Evolutionary conservation across 2,797 vertebrate genomes (phyloP).

Genomic region (Melopsittacus undulatus): DNA sequence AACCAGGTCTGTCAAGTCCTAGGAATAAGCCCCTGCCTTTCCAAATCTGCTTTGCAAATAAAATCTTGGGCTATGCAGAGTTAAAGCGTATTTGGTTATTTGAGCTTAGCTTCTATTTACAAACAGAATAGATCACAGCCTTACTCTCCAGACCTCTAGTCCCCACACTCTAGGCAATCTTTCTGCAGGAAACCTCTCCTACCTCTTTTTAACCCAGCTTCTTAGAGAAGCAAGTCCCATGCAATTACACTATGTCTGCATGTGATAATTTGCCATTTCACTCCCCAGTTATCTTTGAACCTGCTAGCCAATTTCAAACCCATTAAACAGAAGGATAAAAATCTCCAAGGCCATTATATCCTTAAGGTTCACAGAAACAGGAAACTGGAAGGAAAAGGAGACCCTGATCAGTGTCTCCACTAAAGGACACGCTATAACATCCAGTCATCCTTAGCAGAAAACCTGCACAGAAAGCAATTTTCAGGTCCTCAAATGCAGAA

Average conservation of each 20-base stretch:
- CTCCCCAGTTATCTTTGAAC: not conserved
- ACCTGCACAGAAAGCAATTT: not conserved
- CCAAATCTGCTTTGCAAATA: not conserved
- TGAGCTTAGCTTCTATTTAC: not conserved
- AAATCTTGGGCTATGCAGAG: not conserved
- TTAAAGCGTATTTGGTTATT: not conserved
- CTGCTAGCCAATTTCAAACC: not conserved
- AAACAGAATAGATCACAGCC: not conserved
- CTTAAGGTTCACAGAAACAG: not conserved
- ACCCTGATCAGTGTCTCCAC: not conserved
- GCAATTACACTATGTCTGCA: not conserved
- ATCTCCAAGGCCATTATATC: not conserved
- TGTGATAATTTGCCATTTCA: not conserved
- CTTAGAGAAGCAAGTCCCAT: not conserved
- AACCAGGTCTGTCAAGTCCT: not conserved
- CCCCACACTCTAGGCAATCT: not conserved
- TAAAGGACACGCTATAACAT: not conserved
- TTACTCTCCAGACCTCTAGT: not conserved
- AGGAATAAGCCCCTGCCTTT: not conserved
- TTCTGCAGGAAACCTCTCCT: not conserved
- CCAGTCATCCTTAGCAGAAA: not conserved
- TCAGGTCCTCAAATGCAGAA: not conserved
- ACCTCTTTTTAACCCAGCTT: not conserved
- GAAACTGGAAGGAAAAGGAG: not conserved
- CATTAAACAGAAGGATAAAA: not conserved